Conservation (phyloP, 1,140 invertebrate species). For the Telenomus remus region DNA sequence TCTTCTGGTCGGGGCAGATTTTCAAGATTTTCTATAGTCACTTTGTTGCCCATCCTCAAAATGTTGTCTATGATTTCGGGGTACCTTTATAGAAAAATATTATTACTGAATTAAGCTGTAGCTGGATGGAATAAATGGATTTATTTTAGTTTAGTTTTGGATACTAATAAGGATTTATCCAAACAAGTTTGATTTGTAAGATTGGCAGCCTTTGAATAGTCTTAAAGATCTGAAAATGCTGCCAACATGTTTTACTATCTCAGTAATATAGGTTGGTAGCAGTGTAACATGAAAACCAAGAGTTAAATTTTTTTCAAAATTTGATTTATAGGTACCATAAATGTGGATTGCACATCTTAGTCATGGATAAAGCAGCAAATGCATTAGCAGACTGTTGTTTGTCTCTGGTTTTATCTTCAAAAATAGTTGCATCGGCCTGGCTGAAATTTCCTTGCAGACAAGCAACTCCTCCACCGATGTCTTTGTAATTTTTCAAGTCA, state of each 20-base stretch:
- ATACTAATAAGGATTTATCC: too few species aligned
- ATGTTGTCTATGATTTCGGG: constrained; percentile 67
- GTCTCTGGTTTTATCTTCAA: constrained; percentile 61
- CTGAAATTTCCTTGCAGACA: constrained; percentile 61
- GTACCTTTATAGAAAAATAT: constrained; percentile 19
- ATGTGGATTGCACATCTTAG: constrained; percentile 65
- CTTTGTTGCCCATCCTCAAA: constrained; percentile 66
- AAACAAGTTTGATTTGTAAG: too few species aligned
- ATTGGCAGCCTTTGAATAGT: too few species aligned
- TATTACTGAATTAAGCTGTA: neutral
- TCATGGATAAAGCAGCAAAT: constrained; percentile 64
- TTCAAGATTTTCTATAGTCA: constrained; percentile 60
- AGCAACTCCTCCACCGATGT: constrained; percentile 58
- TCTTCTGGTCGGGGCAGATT: constrained; percentile 67
- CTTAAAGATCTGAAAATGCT: too few species aligned
- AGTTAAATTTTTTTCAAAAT: too few species aligned
- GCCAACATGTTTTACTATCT: too few species aligned
- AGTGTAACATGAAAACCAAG: too few species aligned
- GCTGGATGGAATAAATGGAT: too few species aligned
- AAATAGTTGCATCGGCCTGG: constrained; percentile 60
- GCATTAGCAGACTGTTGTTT: constrained; percentile 68
- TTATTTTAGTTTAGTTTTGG: too few species aligned
- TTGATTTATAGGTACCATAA: constrained; percentile 60
- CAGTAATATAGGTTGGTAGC: too few species aligned
- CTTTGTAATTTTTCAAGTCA: constrained; percentile 58